Conservation (phyloP, 2,888 invertebrate genomes). For the Catocala fraxini region DNA sequence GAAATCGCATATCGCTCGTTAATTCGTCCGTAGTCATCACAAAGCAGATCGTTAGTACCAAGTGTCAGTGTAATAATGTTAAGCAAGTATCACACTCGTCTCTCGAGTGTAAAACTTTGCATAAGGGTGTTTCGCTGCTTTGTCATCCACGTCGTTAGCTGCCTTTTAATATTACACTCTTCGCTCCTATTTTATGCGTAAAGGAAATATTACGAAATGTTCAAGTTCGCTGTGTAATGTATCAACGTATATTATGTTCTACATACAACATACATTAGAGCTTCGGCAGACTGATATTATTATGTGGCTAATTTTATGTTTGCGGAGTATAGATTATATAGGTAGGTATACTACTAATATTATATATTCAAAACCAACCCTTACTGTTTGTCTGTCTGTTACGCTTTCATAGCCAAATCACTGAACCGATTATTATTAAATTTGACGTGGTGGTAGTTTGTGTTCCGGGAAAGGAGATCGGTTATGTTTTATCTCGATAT, state of each 20-base stretch:
- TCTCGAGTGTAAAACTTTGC: slow-evolving; percentile 42
- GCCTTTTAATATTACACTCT: slow-evolving; percentile 44
- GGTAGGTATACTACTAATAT: no score
- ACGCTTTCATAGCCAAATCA: no score
- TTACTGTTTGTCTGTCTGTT: no score
- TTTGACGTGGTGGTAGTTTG: no score
- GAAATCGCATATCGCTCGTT: slow-evolving; percentile 31
- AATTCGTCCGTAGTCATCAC: slow-evolving; percentile 18
- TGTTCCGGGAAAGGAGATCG: no score
- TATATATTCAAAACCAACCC: no score
- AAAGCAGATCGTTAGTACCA: slow-evolving; percentile 29
- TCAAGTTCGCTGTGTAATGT: slow-evolving; percentile 13
- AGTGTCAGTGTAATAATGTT: slow-evolving; percentile 33
- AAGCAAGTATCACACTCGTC: slow-evolving; percentile 37
- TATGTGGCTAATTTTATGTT: no score
- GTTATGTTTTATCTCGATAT: no score
- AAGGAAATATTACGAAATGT: slow-evolving; percentile 25
- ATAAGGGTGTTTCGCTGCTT: slow-evolving; percentile 40
- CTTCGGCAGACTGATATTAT: neutral
- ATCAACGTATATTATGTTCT: neutral
- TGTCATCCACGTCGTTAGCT: slow-evolving; percentile 49
- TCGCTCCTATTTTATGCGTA: slow-evolving; percentile 22
- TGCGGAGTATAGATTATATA: no score
- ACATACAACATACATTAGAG: neutral
- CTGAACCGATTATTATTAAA: no score